phyloP scores from a whole-genome alignment of 2,113 vertebrate species.

The Myanophis thanlyinensis region DNA sequence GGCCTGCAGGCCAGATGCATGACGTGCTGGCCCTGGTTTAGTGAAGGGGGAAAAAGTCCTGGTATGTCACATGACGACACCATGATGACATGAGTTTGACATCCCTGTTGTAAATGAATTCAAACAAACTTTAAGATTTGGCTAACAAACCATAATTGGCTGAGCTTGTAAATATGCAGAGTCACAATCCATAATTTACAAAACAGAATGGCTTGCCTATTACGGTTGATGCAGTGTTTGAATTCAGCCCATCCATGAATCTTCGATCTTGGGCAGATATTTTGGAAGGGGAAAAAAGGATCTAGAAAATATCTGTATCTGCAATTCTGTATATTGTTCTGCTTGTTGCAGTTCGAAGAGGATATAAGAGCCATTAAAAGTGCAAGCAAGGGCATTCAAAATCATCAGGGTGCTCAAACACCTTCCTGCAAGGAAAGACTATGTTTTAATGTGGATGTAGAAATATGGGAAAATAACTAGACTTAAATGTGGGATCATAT shows the following conservation, averaged over 20 bases:
- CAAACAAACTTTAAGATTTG: neutral
- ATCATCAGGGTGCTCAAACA: neutral
- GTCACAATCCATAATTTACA: neutral
- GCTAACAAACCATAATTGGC: neutral
- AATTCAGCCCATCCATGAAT: neutral
- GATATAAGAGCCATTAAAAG: neutral
- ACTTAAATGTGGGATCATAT: neutral
- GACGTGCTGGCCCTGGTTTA: no score
- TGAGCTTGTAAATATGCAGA: neutral
- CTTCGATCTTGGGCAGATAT: neutral
- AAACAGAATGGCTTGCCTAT: neutral
- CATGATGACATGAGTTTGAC: no score
- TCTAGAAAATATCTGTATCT: neutral
- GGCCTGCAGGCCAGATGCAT: no score
- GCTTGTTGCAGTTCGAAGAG: neutral
- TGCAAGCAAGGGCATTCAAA: neutral
- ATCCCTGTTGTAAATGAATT: no score
- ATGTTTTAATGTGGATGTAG: neutral
- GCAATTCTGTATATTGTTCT: neutral
- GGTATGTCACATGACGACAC: no score
- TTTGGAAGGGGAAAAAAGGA: neutral
- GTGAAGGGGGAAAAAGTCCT: no score
- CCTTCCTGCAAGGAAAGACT: neutral
- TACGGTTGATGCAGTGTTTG: no score
- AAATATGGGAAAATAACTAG: neutral